Base-by-base conservation (phyloP, 2,888 invertebrate genomes). In the Axea sp. region DNA sequence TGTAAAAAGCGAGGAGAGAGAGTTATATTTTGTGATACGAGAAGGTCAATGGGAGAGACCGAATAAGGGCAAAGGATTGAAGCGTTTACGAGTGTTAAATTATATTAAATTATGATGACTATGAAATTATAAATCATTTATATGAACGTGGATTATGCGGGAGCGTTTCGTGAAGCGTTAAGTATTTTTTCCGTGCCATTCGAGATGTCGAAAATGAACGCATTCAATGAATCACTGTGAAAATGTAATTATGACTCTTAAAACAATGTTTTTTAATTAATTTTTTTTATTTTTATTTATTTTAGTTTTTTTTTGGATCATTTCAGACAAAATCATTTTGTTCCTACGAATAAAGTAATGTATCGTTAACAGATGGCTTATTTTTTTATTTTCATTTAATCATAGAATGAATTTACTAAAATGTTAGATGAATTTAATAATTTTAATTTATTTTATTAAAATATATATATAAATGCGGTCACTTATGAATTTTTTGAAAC, bases 11-110 rank as follows among this genome's bases (percentile, higher is more conserved):
- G 80, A 77, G 78, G 41, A 73, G 79, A 81, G 77, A 83, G 77
- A 80, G 82, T 83, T 64, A 84, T 86, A 86, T 86, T 86, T 86
- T 86, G 85, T 85, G 82, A 86, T 85, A 86, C 78, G 77, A 80
- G 62, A 74, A 73, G 73, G 47, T 53, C 15, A 15, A 49, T 6
- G 60, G 26, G 45, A 39, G 31, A 51, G 37, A 19, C 53, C 35
- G 31, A 33, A 47, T 41, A 69, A 19, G 45, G 69, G 71, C 62
- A 53, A 62, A 22, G 31, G 53, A 31, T n/a, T n/a, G 28, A 74
- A 2, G 62, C 31, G 47, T 43, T 49, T 51, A 59, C 4, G 33
- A 11, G 26, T 33, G 41, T 41, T 64, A 17, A 73, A 43, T 35
- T 57, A 55, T 55, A 78, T 49, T 76, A 80, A 37, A 55, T 47